Base-by-base conservation (phyloP, 2,797 vertebrate species). In the Pangasius krempfi region DNA sequence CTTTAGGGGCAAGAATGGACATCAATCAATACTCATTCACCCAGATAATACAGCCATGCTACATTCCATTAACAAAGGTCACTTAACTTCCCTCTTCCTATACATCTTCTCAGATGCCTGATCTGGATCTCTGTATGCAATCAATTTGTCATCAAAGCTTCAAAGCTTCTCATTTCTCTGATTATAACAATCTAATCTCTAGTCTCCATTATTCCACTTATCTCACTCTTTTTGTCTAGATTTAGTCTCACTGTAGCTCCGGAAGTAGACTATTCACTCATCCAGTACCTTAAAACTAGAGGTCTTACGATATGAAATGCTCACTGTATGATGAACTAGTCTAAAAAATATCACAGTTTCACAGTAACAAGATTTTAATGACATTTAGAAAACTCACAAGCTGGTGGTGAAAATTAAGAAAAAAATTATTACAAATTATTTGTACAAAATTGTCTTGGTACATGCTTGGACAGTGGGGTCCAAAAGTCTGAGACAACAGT, bases 1-100 rank as follows among this genome's bases (percentile, higher is more conserved):
- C 85, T 85, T 80, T 81, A 78, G 52, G 64, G 86, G 50, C 22
- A 79, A 22, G 54, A 87, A 87, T 87, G 86, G 40, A 56, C 86
- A 87, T 85, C 50, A 89, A 89, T 89, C 89, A 87, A 89, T 89
- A 87, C 82, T 80, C 82, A 87, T 87, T 85, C 86, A 87, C 75
- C 89, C 86, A 80, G 86, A 89, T 85, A 87, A 85, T 84, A 89
- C 86, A 75, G 62, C 86, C 62, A 80, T 85, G 86, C 73, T 87
- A 81, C 82, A 80, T 89, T 85, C 86, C 64, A 89, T 89, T 89
- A 87, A 81, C 81, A 89, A 87, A 87, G 86, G 82, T 87, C 81
- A 85, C 62, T 85, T 60, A 85, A 89, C 84, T 89, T 62, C 86
- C 73, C 62, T 37, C 40, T 72, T 78, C 86, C 82, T 56, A 84